A percentile compares a stretch with the other conserved stretches of the same genome.
phyloP scores from a whole-genome alignment of 2,888 invertebrate genomes.

The Dryomyza anilis region DNA sequence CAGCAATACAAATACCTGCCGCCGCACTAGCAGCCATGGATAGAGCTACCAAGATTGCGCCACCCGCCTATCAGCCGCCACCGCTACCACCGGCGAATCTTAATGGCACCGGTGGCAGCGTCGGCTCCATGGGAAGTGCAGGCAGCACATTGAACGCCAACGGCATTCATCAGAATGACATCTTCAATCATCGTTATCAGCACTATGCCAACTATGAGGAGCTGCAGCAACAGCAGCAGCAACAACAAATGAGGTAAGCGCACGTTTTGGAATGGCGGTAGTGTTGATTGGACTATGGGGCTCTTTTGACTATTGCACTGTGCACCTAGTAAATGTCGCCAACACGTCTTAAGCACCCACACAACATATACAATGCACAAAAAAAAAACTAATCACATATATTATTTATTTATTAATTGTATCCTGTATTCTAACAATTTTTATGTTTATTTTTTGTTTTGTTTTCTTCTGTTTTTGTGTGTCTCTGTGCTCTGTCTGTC shows the following conservation, averaged over 20 bases:
- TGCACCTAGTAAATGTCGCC: not conserved
- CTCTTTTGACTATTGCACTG: not conserved
- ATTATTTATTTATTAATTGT: no score
- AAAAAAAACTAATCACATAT: no score
- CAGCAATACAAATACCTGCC: constrained; percentile 50
- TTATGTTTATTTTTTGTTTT: constrained; percentile 8
- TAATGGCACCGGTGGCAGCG: constrained; percentile 39
- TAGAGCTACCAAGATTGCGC: constrained; percentile 52
- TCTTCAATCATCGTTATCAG: constrained; percentile 62
- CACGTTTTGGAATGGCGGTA: not conserved
- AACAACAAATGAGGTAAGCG: constrained; percentile 79
- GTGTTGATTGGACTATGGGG: no score
- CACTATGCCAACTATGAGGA: constrained; percentile 88
- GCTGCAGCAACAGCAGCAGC: constrained; percentile 82
- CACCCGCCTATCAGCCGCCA: constrained; percentile 61
- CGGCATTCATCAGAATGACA: constrained; percentile 59
- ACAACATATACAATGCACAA: no score
- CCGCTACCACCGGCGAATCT: constrained; percentile 53
- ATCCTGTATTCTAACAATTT: not conserved
- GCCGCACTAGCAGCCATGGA: constrained; percentile 55
- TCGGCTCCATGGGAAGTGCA: constrained; percentile 14
- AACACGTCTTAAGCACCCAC: no score
- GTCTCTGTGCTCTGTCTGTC: constrained; percentile 26
- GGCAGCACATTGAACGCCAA: constrained; percentile 26
- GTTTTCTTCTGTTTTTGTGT: constrained; percentile 21